Base-by-base conservation (phyloP, 2,888 invertebrate species). In the Bellardia pandia region DNA sequence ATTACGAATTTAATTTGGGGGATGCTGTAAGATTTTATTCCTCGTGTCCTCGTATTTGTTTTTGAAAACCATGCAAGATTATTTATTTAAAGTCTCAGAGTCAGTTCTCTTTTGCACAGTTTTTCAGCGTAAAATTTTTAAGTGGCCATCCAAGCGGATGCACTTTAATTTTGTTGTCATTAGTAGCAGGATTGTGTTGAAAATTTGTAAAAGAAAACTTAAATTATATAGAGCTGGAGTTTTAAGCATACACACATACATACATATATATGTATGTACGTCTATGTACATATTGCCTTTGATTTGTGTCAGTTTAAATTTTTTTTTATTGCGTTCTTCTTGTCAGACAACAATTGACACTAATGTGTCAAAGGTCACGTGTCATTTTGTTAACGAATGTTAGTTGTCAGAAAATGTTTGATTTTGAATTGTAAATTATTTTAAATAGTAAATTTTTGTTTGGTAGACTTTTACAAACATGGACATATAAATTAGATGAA, bases 311-410 rank as follows among this genome's bases (percentile, higher is more conserved):
- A 69, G 71, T 64, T 77, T 53, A 33, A 82, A 83, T 33, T 58
- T 75, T 89, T 23, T 89, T 89, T 90, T 90, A 89, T 89, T 90
- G 89, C 89, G 85, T 83, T 71, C 48, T 60, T 68, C 78, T 83
- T 74, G 68, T 58, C 58, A 69, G 72, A 58, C 51, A 89, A 89
- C 90, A 91, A 92, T 91, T 92, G 92, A 91, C 91, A 91, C 91
- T 92, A 92, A 92, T 92, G 92, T 92, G 92, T 92, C 92, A 91
- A 90, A 91, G 92, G 92, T 92, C 92, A 92, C 92, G 92, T 92
- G 92, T 88, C 92, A 42, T 89, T 91, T 90, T 90, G 90, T 82
- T 89, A 88, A 86, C 85, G 88, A 82, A 74, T 80, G 69, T 56
- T 80, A 56, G 42, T 80, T 85, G 58, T 75, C 37, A 80, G 51